Evolutionary conservation across 2,888 invertebrate species (phyloP).

Genomic region (Clistopyga incitator): DNA sequence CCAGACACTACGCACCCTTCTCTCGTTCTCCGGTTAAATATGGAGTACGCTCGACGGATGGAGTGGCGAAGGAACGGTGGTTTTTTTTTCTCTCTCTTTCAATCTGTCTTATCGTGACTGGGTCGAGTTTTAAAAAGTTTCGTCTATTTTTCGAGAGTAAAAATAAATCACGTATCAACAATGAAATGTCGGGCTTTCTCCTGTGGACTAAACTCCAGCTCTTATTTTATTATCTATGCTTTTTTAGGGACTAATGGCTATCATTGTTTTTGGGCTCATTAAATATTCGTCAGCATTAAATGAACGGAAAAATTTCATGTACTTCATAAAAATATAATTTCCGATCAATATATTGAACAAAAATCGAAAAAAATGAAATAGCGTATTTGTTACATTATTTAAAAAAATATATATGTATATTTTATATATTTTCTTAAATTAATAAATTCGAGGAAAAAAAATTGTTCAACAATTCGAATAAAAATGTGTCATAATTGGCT

Average conservation of each 20-base stretch:
- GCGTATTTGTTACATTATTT: too few species aligned
- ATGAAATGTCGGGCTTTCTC: not conserved
- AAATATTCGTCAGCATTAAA: too few species aligned
- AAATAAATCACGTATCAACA: not conserved
- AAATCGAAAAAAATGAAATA: too few species aligned
- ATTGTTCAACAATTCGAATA: too few species aligned
- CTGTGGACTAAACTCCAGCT: not conserved
- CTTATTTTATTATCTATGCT: too few species aligned
- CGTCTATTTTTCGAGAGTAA: not conserved
- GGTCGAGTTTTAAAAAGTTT: not conserved
- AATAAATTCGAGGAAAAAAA: not conserved
- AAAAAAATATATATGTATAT: too few species aligned
- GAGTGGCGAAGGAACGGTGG: not conserved
- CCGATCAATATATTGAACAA: too few species aligned
- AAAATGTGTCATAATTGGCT: too few species aligned
- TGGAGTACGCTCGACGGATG: conserved; percentile 38
- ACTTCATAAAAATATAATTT: too few species aligned
- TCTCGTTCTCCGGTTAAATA: conserved; percentile 25
- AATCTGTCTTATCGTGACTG: not conserved
- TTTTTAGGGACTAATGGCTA: too few species aligned
- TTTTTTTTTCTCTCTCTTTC: not conserved
- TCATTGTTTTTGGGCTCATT: too few species aligned
- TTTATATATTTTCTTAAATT: not conserved
- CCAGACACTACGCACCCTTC: conserved; percentile 25
- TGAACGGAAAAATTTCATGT: too few species aligned